These are phyloP conservation scores for Acrobasis suavella DNA, from an alignment of 2,888 invertebrate species.

Conservation along the genomic window DNA sequence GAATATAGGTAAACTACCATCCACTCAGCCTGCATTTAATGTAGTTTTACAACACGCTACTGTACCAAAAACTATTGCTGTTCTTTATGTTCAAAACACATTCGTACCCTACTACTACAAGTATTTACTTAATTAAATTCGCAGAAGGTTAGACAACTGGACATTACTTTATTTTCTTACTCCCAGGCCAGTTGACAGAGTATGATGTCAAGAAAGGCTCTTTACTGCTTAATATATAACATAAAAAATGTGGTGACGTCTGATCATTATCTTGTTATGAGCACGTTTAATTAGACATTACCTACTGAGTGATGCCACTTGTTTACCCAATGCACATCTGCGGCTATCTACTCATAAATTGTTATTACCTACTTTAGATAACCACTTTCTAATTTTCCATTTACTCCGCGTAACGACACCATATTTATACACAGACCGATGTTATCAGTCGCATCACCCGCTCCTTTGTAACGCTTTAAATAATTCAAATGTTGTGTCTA, in stretches of 20 bases:
- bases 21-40: too few species aligned
- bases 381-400: constrained; percentile 52
- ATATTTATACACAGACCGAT: constrained; percentile 29
- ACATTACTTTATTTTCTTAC: too few species aligned
- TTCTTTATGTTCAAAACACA: too few species aligned
- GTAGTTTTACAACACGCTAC: too few species aligned
- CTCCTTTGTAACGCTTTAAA: constrained; percentile 2
- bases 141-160: too few species aligned
- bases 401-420: constrained; percentile 45
- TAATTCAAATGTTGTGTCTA: constrained; percentile 1
- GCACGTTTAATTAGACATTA: constrained; percentile 32
- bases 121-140: too few species aligned
- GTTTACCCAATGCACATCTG: constrained; percentile 45
- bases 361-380: constrained; percentile 50
- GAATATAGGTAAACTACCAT: too few species aligned
- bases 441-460: constrained; percentile 12
- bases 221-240: too few species aligned
- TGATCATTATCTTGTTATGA: background rate
- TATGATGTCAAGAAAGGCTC: too few species aligned
- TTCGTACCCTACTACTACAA: too few species aligned
- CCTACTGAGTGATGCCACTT: constrained; percentile 39
- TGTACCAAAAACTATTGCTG: too few species aligned
- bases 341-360: constrained; percentile 38
- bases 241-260: background rate
- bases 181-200: too few species aligned